A percentile compares a stretch with the other conserved stretches of the same genome.
Conservation (phyloP, 2,888 invertebrate genomes). For the Drosophila kuntzei region DNA sequence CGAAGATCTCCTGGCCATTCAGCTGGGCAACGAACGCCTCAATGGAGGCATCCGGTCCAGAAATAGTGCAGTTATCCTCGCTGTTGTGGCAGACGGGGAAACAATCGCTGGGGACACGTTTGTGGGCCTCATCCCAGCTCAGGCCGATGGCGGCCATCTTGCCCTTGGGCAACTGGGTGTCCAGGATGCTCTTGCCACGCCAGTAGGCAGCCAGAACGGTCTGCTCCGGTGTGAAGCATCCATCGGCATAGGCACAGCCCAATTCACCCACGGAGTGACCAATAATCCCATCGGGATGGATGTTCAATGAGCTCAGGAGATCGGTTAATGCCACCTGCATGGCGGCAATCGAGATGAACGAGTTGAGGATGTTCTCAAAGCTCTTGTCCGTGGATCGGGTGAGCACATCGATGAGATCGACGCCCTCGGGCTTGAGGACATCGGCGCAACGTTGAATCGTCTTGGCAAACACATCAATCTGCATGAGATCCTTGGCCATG, state of each 20-base stretch:
- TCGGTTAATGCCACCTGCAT: slow-evolving; percentile 99
- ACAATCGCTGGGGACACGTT: slow-evolving; percentile 91
- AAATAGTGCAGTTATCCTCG: slow-evolving; percentile 96
- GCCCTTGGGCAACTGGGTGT: slow-evolving; percentile 90
- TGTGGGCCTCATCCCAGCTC: slow-evolving; percentile 92
- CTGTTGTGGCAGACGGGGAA: slow-evolving; percentile 98
- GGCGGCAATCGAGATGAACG: slow-evolving; percentile 97
- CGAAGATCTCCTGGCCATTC: slow-evolving; percentile 91
- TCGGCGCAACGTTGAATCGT: slow-evolving; percentile 92
- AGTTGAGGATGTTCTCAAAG: slow-evolving; percentile 94
- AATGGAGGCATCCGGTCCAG: slow-evolving; percentile 92
- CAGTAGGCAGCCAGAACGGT: slow-evolving; percentile 97
- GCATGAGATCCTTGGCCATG: slow-evolving; percentile 95
- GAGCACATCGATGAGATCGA: slow-evolving; percentile 93
- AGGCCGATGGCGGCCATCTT: slow-evolving; percentile 97
- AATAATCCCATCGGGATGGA: slow-evolving; percentile 96
- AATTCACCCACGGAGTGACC: slow-evolving; percentile 92
- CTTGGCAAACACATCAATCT: slow-evolving; percentile 92
- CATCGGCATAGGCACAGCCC: slow-evolving; percentile 98
- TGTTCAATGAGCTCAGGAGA: slow-evolving; percentile 90
- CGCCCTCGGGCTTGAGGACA: slow-evolving; percentile 91
- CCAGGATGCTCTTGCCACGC: slow-evolving; percentile 94
- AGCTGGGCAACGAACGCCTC: slow-evolving; percentile 90
- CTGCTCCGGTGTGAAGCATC: slow-evolving; percentile 97
- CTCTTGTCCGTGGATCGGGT: slow-evolving; percentile 91